Conservation (phyloP, 1,140 invertebrate genomes). For the Acromyrmex echinatior region DNA sequence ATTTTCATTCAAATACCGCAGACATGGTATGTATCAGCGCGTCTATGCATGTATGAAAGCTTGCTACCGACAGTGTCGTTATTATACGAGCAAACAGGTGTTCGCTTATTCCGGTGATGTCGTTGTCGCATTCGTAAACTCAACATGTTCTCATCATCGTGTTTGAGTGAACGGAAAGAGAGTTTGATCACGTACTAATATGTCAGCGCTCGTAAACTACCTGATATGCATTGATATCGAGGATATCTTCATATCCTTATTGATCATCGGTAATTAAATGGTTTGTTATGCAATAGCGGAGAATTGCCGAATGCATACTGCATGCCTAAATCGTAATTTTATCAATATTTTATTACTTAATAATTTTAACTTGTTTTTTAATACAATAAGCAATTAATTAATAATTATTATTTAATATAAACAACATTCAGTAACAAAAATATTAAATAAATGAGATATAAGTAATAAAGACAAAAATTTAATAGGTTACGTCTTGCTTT, state of each 20-base stretch:
- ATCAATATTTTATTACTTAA: too few species aligned
- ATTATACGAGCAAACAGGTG: slow-evolving; percentile 60
- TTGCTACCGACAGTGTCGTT: slow-evolving; percentile 19
- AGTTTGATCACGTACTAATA: slow-evolving; percentile 42
- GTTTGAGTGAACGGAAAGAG: slow-evolving; percentile 21
- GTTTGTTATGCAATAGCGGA: background rate
- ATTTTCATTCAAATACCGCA: slow-evolving; percentile 49
- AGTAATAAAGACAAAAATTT: too few species aligned
- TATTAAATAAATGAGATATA: too few species aligned
- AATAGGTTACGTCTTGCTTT: too few species aligned
- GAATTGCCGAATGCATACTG: too few species aligned
- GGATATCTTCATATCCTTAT: background rate
- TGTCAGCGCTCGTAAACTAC: slow-evolving; percentile 1
- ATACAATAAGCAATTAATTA: too few species aligned
- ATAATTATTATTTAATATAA: too few species aligned
- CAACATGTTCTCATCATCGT: slow-evolving; percentile 9
- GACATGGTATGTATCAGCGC: slow-evolving; percentile 32
- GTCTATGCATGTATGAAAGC: slow-evolving; percentile 30
- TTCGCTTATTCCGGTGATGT: slow-evolving; percentile 56
- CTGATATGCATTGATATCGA: background rate
- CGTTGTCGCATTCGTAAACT: slow-evolving; percentile 46
- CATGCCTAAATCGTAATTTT: too few species aligned
- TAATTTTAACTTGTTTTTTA: too few species aligned
- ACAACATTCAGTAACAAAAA: too few species aligned
- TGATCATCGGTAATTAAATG: background rate